Evolutionary conservation across 2,888 invertebrate species (phyloP), one percentile per base, ranked within the genome.

Genomic region (Trachelus stipa): DNA sequence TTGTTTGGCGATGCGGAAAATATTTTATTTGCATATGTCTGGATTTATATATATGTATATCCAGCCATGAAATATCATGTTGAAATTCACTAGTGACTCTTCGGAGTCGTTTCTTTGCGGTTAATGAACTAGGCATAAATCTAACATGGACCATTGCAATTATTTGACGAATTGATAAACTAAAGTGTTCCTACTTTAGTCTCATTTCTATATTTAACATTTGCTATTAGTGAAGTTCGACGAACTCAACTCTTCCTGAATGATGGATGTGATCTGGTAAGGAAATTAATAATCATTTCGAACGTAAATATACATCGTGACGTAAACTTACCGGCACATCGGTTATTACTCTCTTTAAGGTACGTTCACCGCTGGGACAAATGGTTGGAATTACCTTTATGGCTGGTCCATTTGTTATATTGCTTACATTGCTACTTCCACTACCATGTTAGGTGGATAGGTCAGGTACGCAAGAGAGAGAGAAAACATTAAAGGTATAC

Each of bases 361-460:
- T 71, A 12, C 71, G 31, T 31, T 71, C 31, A 71, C 11, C 12
- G 71, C 71, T 71, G 71, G 6, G 71, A 71, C 71, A 71, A 71
- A 71, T 71, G 71, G 15, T 31, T 34, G 15, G 12, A 34, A 71
- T 71, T 30, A 71, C 12, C 71, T 71, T 34, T 23, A 12, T 12
- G 33, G 31, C 33, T 34, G 71, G 33, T 71, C 71, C 31, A 71
- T 71, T 34, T 31, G 15, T 71, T 23, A 71, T 11, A 12, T 71
- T 71, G 31, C 71, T 34, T 71, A 12, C 30, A 23, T 23, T 71
- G 71, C 71, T 34, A 11, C 71, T 31, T 71, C 31, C 71, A 34
- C 31, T 31, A 9, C 15, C 33, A 31, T 34, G 31, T 15, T 12
- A 34, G 33, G 71, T 71, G 71, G 71, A 31, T 71, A 71, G 71